Percentiles rank a stretch among this genome's conserved stretches.
These are phyloP conservation scores for Epistrophe eligans DNA, from an alignment of 2,888 invertebrate species.

Conservation along the genomic window DNA sequence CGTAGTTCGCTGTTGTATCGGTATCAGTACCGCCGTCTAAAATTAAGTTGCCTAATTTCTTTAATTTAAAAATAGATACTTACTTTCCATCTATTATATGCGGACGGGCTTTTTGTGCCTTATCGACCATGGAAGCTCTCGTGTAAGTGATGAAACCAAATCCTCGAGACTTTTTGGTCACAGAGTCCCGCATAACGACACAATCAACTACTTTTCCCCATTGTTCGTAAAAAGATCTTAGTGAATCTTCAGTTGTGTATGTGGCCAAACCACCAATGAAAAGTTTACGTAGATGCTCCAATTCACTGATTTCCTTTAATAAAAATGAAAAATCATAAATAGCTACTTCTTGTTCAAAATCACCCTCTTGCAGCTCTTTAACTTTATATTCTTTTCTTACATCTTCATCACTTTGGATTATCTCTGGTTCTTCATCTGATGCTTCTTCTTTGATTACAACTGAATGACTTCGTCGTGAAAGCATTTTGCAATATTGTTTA, in stretches of 20 bases:
- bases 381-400: background rate
- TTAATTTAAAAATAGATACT: too few species aligned
- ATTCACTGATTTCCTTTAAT: conserved; percentile 82
- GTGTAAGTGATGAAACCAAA: conserved; percentile 99
- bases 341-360: background rate
- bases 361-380: too few species aligned
- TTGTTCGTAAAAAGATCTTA: conserved; percentile 96
- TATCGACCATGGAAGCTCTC: conserved; percentile 96
- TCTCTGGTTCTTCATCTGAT: background rate
- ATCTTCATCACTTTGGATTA: background rate
- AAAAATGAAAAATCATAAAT: conserved; percentile 10
- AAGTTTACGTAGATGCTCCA: conserved; percentile 93
- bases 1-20: too few species aligned
- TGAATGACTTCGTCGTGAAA: background rate
- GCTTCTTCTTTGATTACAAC: background rate
- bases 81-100: conserved; percentile 95
- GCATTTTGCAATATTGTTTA: background rate
- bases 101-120: conserved; percentile 94
- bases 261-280: conserved; percentile 99
- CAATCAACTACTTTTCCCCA: conserved; percentile 99
- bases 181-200: conserved; percentile 98
- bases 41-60: too few species aligned
- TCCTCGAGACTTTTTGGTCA: conserved; percentile 96
- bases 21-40: too few species aligned
- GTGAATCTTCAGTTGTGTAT: conserved; percentile 94